Percentiles rank a stretch among this genome's conserved stretches.
Conservation (phyloP, 2,797 vertebrate species). For the Sparus aurata region DNA sequence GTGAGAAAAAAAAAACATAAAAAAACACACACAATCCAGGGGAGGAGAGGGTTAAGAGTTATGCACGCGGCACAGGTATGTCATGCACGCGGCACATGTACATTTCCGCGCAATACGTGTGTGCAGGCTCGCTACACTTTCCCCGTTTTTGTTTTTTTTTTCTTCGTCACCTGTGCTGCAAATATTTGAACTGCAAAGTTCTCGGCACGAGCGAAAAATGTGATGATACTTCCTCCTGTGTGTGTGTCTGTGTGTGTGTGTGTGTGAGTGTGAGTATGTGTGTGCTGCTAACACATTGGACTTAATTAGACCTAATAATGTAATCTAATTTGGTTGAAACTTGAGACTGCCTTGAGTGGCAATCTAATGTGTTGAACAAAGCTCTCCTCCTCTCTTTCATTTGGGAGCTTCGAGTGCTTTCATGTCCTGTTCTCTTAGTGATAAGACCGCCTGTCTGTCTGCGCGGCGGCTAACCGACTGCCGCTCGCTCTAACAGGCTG, state of each 20-base stretch:
- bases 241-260: slow-evolving; percentile 25
- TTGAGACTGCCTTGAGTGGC: slow-evolving; percentile 85
- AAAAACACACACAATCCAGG: slow-evolving; percentile 17
- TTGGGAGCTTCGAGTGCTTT: slow-evolving; percentile 77
- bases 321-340: slow-evolving; percentile 86
- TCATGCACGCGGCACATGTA: slow-evolving; percentile 7
- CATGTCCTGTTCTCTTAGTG: slow-evolving; percentile 74
- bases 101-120: background rate
- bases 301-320: slow-evolving; percentile 86
- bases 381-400: slow-evolving; percentile 80
- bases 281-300: slow-evolving; percentile 71
- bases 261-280: slow-evolving; percentile 21
- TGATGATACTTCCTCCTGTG: slow-evolving; percentile 17
- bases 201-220: slow-evolving; percentile 20
- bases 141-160: background rate
- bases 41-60: slow-evolving; percentile 53
- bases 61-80: slow-evolving; percentile 11
- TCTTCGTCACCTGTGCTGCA: slow-evolving; percentile 20
- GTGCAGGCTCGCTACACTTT: background rate
- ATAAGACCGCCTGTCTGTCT: slow-evolving; percentile 70
- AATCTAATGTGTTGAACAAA: slow-evolving; percentile 83
- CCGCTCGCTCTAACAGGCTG: slow-evolving; percentile 48
- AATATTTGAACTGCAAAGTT: slow-evolving; percentile 30
- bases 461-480: slow-evolving; percentile 60
- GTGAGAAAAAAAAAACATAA: slow-evolving; percentile 47